Evolutionary conservation across 2,797 vertebrate genomes (phyloP).

Genomic region (Petrocephalus schoutedeni): DNA sequence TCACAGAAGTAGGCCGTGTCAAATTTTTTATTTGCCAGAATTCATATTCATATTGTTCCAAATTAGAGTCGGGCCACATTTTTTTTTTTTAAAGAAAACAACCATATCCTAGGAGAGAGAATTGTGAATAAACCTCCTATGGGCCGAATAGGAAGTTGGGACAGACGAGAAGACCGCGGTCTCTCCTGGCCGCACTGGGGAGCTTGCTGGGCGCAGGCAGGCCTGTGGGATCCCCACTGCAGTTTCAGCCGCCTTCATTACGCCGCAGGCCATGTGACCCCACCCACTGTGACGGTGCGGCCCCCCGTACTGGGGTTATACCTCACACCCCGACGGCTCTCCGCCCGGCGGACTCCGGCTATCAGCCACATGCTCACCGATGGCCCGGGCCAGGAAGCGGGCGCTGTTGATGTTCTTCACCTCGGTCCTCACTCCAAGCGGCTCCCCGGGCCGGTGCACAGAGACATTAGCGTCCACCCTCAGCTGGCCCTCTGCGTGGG

Average conservation of each 20-base stretch:
- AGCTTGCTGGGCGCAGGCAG: not conserved
- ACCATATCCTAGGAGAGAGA: not conserved
- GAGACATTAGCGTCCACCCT: conserved; percentile 96
- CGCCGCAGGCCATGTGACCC: not conserved
- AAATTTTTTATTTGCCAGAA: not conserved
- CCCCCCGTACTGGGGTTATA: not conserved
- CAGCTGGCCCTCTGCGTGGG: conserved; percentile 82
- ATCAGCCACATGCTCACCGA: conserved; percentile 57
- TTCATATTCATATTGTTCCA: not conserved
- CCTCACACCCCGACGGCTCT: not conserved
- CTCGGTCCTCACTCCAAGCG: conserved; percentile 82
- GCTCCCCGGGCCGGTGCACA: conserved; percentile 80
- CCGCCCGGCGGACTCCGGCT: not conserved
- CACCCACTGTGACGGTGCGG: not conserved
- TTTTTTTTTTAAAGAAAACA: not conserved
- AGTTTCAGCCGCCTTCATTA: not conserved
- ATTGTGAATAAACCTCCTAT: not conserved
- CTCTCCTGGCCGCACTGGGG: not conserved
- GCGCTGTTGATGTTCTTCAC: conserved; percentile 97
- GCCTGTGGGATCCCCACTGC: not conserved
- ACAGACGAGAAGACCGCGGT: not conserved
- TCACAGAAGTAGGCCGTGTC: not conserved
- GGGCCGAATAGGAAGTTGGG: not conserved
- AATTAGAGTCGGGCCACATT: not conserved
- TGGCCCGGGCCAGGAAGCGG: conserved; percentile 78